Conservation (phyloP, 1,140 invertebrate genomes). For the Drosophila rufa region DNA sequence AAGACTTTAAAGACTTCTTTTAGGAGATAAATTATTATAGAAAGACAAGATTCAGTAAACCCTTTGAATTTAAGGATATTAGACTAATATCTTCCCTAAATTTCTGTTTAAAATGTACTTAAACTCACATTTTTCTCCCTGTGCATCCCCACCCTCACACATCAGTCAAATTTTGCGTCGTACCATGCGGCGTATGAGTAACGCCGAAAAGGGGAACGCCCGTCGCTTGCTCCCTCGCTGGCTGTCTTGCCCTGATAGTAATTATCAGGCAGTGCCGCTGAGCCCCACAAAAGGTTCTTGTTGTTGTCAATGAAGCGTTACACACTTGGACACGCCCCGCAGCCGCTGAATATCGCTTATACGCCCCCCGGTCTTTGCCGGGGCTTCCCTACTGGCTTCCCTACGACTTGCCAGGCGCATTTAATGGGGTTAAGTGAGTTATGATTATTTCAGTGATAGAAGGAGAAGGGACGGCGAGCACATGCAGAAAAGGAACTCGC, state of each 20-base stretch:
- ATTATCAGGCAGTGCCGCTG: slow-evolving; percentile 51
- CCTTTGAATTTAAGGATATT: too few species aligned
- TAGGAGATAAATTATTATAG: too few species aligned
- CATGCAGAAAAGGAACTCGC: slow-evolving; percentile 27
- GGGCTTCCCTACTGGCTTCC: slow-evolving; percentile 1
- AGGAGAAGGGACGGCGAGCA: slow-evolving; percentile 11
- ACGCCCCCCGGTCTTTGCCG: slow-evolving; percentile 34
- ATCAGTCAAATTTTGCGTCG: slow-evolving; percentile 2
- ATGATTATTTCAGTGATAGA: slow-evolving; percentile 70
- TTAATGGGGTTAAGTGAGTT: slow-evolving; percentile 77
- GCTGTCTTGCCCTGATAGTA: slow-evolving; percentile 49
- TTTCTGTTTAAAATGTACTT: too few species aligned
- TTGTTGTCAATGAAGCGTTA: slow-evolving; percentile 57
- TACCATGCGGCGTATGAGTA: slow-evolving; percentile 64
- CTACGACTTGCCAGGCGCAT: slow-evolving; percentile 27
- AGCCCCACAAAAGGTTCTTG: slow-evolving; percentile 39
- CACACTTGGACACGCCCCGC: slow-evolving; percentile 69
- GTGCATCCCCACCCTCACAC: not conserved
- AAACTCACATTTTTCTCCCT: too few species aligned
- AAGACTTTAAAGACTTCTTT: too few species aligned
- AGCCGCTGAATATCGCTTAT: slow-evolving; percentile 37
- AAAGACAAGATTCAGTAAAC: too few species aligned
- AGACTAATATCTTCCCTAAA: too few species aligned
- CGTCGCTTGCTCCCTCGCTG: not conserved
- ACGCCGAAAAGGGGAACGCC: slow-evolving; percentile 20